A percentile compares a stretch with the other conserved stretches of the same genome.
These are phyloP conservation scores for Blennius ocellaris DNA, from an alignment of 2,113 vertebrate genomes.

Conservation along the genomic window DNA sequence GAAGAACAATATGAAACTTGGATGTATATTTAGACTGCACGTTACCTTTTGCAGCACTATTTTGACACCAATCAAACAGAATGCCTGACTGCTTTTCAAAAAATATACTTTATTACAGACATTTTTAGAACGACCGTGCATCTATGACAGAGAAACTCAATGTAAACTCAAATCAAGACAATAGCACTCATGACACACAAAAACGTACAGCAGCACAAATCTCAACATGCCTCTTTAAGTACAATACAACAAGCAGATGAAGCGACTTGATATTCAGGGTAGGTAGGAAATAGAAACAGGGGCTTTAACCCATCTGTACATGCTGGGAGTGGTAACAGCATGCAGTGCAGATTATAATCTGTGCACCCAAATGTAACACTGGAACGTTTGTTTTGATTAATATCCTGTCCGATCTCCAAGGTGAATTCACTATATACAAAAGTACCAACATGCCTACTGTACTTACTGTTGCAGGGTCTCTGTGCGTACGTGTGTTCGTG, in stretches of 20 bases:
- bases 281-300: slow-evolving; percentile 2
- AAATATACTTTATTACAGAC: slow-evolving; percentile 73
- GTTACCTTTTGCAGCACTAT: no score
- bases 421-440: slow-evolving; percentile 37
- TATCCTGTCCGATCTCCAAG: slow-evolving; percentile 53
- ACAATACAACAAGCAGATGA: slow-evolving; percentile 44
- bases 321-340: slow-evolving; percentile 34
- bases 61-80: no score
- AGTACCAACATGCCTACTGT: background rate
- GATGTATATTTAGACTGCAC: no score
- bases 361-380: slow-evolving; percentile 41
- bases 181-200: slow-evolving; percentile 39
- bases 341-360: slow-evolving; percentile 40
- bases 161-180: slow-evolving; percentile 33
- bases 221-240: slow-evolving; percentile 40
- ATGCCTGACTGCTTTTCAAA: slow-evolving; percentile 38
- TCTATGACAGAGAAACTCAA: slow-evolving; percentile 44
- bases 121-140: slow-evolving; percentile 60
- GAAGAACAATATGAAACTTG: no score
- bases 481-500: slow-evolving; percentile 7
- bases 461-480: background rate
- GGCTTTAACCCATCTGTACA: slow-evolving; percentile 16
- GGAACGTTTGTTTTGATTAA: slow-evolving; percentile 51
- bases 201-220: slow-evolving; percentile 48
- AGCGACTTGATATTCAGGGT: slow-evolving; percentile 25